Evolutionary conservation across 2,888 invertebrate genomes (phyloP), one percentile per base, ranked within the genome.

Genomic region (Nomada ferruginata): DNA sequence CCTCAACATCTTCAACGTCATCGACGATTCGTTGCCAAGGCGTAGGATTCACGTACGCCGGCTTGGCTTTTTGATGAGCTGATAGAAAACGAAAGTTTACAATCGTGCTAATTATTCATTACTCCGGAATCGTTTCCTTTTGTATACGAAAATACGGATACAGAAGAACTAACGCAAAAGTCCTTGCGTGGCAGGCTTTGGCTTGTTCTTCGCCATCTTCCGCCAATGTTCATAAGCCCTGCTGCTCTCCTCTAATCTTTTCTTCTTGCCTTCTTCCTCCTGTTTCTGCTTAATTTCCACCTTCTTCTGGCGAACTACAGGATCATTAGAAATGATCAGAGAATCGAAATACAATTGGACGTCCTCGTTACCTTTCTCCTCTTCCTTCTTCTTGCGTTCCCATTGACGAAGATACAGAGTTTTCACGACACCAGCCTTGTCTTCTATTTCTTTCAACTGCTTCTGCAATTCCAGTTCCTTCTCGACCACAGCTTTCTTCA

Each of bases 51-150:
- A 96, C 94, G 87, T 95, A 96, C 91, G 96, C 95, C 18, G 96
- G 96, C 50, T 95, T 94, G 0, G 96, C 96, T 47, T 95, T 95
- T 70, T 95, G 95, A 94, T 96, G 95, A 92, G 95, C 96, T 96
- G 57, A 2, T 26, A 1, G 3, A 7, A 18, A n/a, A 5, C n/a
- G 23, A 26, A 55, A 53, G 64, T 23, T 4, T 53, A 52, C 20
- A n/a, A 13, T 10, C 1, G 26, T 65, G 5, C 10, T 3, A 29
- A 29, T 0, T 36, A 29, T 47, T 5, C 7, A 13, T n/a, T 23
- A 3, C 13, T 18, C 7, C 0, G 23, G 4, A 0, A 10, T 11
- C 10, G 7, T 20, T 52, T n/a, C 36, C 36, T 36, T 15, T 2
- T 18, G 11, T 0, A 0, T 15, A 18, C 36, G 5, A 10, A 20